Evolutionary conservation across 2,888 invertebrate genomes (phyloP).

Genomic region (Branchellion lobata): DNA sequence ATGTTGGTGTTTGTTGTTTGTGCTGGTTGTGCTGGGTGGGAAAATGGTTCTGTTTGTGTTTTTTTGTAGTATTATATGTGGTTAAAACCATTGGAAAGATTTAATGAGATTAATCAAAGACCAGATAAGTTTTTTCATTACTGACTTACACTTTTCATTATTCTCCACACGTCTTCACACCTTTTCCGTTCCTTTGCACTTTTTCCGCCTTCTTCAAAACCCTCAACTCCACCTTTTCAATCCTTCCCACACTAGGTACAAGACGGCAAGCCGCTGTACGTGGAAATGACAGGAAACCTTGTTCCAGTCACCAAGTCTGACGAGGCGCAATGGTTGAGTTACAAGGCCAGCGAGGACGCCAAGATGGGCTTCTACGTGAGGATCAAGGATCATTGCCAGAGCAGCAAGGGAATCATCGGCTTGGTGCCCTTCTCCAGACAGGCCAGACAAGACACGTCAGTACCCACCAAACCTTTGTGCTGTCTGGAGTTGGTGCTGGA

Average conservation of each 20-base stretch:
- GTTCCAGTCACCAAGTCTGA: constrained; percentile 92
- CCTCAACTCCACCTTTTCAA: background rate
- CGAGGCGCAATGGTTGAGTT: constrained; percentile 90
- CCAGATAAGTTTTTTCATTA: no score
- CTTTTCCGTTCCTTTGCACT: no score
- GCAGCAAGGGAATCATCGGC: constrained; percentile 86
- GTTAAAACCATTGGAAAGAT: no score
- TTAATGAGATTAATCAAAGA: no score
- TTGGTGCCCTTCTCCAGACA: constrained; percentile 95
- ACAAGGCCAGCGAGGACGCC: constrained; percentile 95
- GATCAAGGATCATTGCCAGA: constrained; percentile 77
- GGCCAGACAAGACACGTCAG: constrained; percentile 73
- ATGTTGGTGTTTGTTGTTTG: no score
- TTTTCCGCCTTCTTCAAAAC: background rate
- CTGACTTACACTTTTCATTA: no score
- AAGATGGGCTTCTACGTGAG: constrained; percentile 90
- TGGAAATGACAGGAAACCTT: constrained; percentile 95
- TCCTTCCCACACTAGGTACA: constrained; percentile 69
- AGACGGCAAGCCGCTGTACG: constrained; percentile 88
- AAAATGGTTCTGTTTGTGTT: no score
- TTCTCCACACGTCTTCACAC: constrained; percentile 82
- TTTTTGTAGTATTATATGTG: background rate
- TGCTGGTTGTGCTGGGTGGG: constrained; percentile 27
- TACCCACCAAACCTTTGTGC: constrained; percentile 74
- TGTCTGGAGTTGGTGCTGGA: constrained; percentile 83